Evolutionary conservation across 2,888 invertebrate genomes (phyloP).

Genomic region (Zygothrica quintamaculata): DNA sequence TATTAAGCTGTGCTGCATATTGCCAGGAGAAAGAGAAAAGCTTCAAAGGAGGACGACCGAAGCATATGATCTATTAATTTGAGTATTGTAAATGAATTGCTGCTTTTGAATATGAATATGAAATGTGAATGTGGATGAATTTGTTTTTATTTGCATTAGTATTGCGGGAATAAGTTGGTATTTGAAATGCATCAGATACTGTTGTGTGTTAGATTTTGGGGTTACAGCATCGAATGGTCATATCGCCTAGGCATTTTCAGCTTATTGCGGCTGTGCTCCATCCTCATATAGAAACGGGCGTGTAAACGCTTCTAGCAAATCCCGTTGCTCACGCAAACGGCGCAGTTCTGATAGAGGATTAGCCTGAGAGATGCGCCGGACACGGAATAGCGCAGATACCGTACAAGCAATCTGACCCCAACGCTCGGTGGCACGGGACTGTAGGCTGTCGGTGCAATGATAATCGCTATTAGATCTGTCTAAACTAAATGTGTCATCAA

Average conservation of each 20-base stretch:
- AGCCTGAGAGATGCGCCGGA: conserved; percentile 52
- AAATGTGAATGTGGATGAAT: conserved; percentile 14
- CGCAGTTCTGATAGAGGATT: conserved; percentile 47
- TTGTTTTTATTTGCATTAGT: conserved; percentile 4
- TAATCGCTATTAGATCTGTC: no score
- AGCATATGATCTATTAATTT: conserved; percentile 11
- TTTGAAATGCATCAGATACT: background rate
- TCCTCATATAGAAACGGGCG: conserved; percentile 59
- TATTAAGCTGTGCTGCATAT: conserved; percentile 73
- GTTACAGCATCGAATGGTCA: conserved; percentile 8
- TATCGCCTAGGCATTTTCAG: background rate
- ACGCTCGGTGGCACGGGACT: conserved; percentile 56
- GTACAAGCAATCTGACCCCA: conserved; percentile 62
- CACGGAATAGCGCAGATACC: conserved; percentile 61
- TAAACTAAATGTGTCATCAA: no score
- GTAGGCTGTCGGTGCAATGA: background rate
- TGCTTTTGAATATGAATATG: conserved; percentile 37
- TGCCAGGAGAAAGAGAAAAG: conserved; percentile 49
- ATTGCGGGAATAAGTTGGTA: background rate
- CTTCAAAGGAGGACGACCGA: conserved; percentile 1
- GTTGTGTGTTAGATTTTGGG: background rate
- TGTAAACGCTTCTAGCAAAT: conserved; percentile 64
- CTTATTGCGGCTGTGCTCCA: conserved; percentile 9
- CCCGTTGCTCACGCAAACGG: conserved; percentile 63
- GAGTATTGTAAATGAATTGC: no score